Percentiles rank a stretch among this genome's conserved stretches.
Evolutionary conservation across 2,113 vertebrate species (phyloP).

Genomic region (Isurus oxyrinchus): DNA sequence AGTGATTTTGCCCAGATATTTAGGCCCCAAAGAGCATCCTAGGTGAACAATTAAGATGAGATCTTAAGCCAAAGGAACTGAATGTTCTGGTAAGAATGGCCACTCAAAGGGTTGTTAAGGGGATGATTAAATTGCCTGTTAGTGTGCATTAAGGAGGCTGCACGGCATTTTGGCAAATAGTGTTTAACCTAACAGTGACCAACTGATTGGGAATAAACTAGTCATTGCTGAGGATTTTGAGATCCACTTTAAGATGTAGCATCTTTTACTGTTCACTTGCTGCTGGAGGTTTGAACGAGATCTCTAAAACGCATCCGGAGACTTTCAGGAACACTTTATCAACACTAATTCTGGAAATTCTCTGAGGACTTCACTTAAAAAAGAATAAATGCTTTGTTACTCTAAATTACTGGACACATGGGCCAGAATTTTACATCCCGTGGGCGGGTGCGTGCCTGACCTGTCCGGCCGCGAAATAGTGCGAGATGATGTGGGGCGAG

Average conservation of each 20-base stretch:
- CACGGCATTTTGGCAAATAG: background rate
- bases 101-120: background rate
- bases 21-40: background rate
- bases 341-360: background rate
- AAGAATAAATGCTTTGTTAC: background rate
- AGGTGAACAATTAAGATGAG: background rate
- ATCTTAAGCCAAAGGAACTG: background rate
- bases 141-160: background rate
- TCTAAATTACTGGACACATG: too few species aligned
- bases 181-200: background rate
- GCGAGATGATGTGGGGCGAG: too few species aligned
- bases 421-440: too few species aligned
- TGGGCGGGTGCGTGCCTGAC: too few species aligned
- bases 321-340: background rate
- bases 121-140: background rate
- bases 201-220: too few species aligned
- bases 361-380: background rate
- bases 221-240: background rate
- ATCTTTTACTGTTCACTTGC: background rate
- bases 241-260: background rate
- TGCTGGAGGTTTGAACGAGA: background rate
- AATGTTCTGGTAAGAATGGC: background rate
- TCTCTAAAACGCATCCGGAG: background rate
- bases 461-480: too few species aligned
- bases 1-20: too few species aligned